phyloP scores from a whole-genome alignment of 53 echinoderm and acorn worm genomes.

The Mesocentrotus franciscanus region DNA sequence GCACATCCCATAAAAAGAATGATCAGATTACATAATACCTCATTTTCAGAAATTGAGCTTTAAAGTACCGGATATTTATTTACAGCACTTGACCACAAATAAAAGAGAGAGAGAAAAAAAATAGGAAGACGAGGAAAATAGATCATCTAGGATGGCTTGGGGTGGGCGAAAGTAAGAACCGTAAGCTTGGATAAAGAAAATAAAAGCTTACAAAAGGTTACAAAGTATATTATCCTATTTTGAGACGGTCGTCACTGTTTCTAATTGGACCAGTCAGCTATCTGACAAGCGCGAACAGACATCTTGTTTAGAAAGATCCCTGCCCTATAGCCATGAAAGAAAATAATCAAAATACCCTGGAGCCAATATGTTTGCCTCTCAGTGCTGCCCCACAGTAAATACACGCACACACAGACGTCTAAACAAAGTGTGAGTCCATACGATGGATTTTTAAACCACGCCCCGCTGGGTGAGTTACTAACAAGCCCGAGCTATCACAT shows the following conservation, averaged over 20 bases:
- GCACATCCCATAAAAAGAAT: too few species aligned
- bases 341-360: neutral
- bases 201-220: neutral
- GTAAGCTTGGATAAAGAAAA: neutral
- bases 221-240: neutral
- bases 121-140: neutral
- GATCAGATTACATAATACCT: too few species aligned
- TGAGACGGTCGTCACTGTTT: neutral
- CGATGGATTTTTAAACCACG: neutral
- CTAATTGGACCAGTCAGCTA: neutral
- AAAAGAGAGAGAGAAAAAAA: neutral
- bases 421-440: neutral
- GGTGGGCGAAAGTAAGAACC: neutral
- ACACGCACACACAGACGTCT: neutral
- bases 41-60: too few species aligned
- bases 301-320: neutral
- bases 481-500: too few species aligned
- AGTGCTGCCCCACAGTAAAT: neutral
- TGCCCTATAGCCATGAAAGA: neutral
- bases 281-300: conserved; percentile 13
- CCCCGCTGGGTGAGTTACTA: too few species aligned
- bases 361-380: neutral
- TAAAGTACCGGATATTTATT: too few species aligned
- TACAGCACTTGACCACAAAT: too few species aligned
- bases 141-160: neutral